Conservation (phyloP, 2,113 vertebrate genomes). For the Puntigrus tetrazona region DNA sequence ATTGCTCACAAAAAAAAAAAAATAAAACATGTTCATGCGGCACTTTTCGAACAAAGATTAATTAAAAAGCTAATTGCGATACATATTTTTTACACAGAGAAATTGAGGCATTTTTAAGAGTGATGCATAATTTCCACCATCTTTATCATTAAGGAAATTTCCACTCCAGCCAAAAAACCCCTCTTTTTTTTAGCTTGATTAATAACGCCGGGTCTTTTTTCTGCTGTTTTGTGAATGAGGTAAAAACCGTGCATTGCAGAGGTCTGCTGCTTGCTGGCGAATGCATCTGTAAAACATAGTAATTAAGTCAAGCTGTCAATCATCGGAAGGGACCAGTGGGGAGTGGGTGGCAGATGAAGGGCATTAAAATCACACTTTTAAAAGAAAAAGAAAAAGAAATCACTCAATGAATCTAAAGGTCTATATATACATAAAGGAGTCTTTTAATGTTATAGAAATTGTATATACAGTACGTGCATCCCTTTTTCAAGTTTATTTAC, state of each 20-base stretch:
- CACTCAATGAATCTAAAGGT: background rate
- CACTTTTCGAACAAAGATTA: constrained; percentile 70
- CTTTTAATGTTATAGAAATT: background rate
- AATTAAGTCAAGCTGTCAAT: constrained; percentile 59
- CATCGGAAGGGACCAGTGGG: background rate
- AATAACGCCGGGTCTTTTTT: background rate
- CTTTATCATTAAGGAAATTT: constrained; percentile 65
- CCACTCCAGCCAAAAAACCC: constrained; percentile 60
- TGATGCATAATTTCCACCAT: constrained; percentile 59
- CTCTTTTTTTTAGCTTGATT: constrained; percentile 60
- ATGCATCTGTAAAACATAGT: constrained; percentile 54
- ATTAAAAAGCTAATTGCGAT: constrained; percentile 71
- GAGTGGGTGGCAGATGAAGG: constrained; percentile 6
- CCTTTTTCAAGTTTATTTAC: too few species aligned
- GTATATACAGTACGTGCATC: too few species aligned
- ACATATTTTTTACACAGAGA: constrained; percentile 70
- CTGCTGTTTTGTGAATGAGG: constrained; percentile 51
- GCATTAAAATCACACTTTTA: constrained; percentile 17
- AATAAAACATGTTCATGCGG: constrained; percentile 63
- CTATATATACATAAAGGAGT: background rate
- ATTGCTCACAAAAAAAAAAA: constrained; percentile 68
- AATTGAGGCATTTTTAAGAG: constrained; percentile 63
- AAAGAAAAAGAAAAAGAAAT: background rate
- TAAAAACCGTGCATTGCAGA: constrained; percentile 64
- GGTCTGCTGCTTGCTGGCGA: constrained; percentile 55